Evolutionary conservation across 2,888 invertebrate species (phyloP).

Genomic region (Parnassius smintheus): DNA sequence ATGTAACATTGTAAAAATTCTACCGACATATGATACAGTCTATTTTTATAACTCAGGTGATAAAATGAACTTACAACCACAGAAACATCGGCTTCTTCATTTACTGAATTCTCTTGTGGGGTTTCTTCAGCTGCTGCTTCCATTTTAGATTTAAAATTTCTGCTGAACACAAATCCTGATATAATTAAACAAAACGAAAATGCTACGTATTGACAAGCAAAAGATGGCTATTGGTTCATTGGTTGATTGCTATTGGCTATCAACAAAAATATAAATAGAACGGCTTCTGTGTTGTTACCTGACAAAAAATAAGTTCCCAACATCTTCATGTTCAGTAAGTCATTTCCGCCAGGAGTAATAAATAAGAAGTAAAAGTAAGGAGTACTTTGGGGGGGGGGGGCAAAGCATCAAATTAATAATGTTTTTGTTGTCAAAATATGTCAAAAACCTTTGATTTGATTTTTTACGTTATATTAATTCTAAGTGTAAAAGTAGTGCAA

Average conservation of each 20-base stretch:
- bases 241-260: not conserved
- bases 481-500: too few relatives aligned
- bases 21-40: conserved; percentile 64
- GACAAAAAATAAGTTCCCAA: too few relatives aligned
- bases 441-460: too few relatives aligned
- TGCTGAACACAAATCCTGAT: not conserved
- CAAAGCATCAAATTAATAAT: too few relatives aligned
- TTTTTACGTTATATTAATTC: too few relatives aligned
- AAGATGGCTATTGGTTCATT: conserved; percentile 20
- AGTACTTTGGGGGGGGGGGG: too few relatives aligned
- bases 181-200: conserved; percentile 21
- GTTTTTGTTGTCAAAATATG: too few relatives aligned
- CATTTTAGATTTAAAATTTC: conserved; percentile 46
- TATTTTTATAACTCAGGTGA: conserved; percentile 60
- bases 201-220: conserved; percentile 12
- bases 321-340: too few relatives aligned
- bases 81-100: conserved; percentile 42
- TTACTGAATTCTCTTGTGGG: conserved; percentile 52
- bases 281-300: too few relatives aligned
- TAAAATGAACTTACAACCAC: conserved; percentile 48
- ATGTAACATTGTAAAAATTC: not conserved
- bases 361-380: too few relatives aligned
- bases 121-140: conserved; percentile 59
- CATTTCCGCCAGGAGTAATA: too few relatives aligned
- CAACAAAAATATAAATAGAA: conserved; percentile 14